Evolutionary conservation across 64 coral and sea anemone species (phyloP).

Genomic region (Astreopora myriophthalma): DNA sequence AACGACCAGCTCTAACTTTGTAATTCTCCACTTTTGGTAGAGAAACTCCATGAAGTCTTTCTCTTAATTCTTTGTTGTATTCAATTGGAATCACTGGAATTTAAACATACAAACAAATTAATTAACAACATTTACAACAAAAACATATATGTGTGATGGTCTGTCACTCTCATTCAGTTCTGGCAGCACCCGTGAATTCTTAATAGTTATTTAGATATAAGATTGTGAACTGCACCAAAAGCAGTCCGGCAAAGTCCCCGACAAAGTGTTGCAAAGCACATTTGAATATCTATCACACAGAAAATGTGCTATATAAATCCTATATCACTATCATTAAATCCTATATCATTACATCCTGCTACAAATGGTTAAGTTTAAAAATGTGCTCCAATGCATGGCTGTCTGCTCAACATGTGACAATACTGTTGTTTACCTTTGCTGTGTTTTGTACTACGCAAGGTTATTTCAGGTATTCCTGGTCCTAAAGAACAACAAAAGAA

Average conservation of each 20-base stretch:
- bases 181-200: too few relatives aligned
- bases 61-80: not conserved
- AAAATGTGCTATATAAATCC: too few relatives aligned
- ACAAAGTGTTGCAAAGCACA: too few relatives aligned
- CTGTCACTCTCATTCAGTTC: too few relatives aligned
- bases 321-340: too few relatives aligned
- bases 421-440: not conserved
- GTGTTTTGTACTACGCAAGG: not conserved
- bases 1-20: not conserved
- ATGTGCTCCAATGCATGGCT: not conserved
- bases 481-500: not conserved
- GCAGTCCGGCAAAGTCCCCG: too few relatives aligned
- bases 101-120: not conserved
- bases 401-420: too few relatives aligned
- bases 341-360: too few relatives aligned
- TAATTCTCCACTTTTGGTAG: not conserved
- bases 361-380: not conserved
- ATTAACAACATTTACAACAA: not conserved
- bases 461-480: constrained; percentile 35
- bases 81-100: not conserved
- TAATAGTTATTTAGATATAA: too few relatives aligned
- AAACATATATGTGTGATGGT: not conserved
- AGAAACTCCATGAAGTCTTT: not conserved
- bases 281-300: too few relatives aligned
- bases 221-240: too few relatives aligned